Base-by-base conservation (phyloP, 2,113 vertebrate species). In the Glareola pratincola region DNA sequence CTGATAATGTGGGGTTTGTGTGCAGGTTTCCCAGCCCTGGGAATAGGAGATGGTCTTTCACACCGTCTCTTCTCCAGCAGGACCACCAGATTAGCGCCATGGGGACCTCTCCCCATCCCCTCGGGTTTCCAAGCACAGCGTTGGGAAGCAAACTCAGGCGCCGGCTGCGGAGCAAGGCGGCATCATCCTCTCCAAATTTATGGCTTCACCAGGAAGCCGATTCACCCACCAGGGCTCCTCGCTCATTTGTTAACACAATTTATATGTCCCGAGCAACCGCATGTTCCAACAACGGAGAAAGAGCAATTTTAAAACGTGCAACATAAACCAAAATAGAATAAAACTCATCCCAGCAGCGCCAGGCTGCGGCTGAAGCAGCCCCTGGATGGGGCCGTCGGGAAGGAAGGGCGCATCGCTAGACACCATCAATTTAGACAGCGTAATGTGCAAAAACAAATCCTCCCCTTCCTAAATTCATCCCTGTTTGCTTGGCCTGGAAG, bases 151-250 rank as follows among this genome's bases (percentile, higher is more conserved):
- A 92, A 84, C 69, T 68, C 88, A 83, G 6, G 1, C 5, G 4
- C 60, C 2, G 16, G 86, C 82, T 92, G 69, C 4, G 6, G 16
- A 90, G 73, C 60, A 63, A 67, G 66, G 74, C 66, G 4, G 72
- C 86, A 73, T 74, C 74, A 63, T 91, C 93, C 86, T 60, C 91
- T 85, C 83, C 82, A 91, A 80, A 95, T 95, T 94, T 88, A 94
- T 86, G 67, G 83, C 89, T 97, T 96, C 92, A 54, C 43, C 30
- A 85, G 96, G 93, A 96, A 96, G 91, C 86, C 88, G 82, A 90
- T 97, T 94, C 82, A 90, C 92, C 92, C 92, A 91, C 79, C 87
- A 91, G 14, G 53, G 48, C 36, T 77, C 93, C 88, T 85, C 43
- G 0, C 93, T 96, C 97, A 53, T 90, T 97, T 92, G 93, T 95